phyloP scores from a whole-genome alignment of 2,888 invertebrate species.

The Scaeva pyrastri region DNA sequence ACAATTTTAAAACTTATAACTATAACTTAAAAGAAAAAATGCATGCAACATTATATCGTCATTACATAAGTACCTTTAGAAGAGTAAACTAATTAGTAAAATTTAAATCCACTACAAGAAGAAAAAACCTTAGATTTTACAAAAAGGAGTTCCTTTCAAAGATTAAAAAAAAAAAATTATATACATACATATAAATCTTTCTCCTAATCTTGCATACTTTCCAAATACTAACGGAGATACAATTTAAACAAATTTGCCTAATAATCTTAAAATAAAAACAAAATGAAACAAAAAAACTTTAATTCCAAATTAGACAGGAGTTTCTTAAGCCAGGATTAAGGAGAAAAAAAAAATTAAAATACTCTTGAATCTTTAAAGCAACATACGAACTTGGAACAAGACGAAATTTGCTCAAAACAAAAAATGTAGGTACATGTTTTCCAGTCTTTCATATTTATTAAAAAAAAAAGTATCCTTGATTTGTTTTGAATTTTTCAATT shows the following conservation, averaged over 20 bases:
- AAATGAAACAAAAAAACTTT: constrained; percentile 22
- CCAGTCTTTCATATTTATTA: constrained; percentile 56
- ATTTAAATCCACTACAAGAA: constrained; percentile 59
- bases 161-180: constrained; percentile 33
- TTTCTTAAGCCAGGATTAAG: constrained; percentile 14
- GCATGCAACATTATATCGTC: constrained; percentile 75
- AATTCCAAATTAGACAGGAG: constrained; percentile 34
- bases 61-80: constrained; percentile 76
- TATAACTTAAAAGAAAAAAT: constrained; percentile 40
- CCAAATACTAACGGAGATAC: constrained; percentile 61
- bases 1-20: constrained; percentile 16
- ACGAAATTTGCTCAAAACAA: constrained; percentile 65
- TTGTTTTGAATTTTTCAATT: constrained; percentile 6
- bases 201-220: constrained; percentile 62
- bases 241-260: constrained; percentile 63
- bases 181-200: constrained; percentile 13
- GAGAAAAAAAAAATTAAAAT: constrained; percentile 12
- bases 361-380: constrained; percentile 39
- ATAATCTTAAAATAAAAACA: constrained; percentile 34
- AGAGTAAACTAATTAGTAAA: constrained; percentile 55
- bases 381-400: constrained; percentile 55
- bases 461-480: constrained; percentile 23
- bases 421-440: constrained; percentile 54
- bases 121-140: constrained; percentile 57
- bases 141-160: constrained; percentile 63